Evolutionary conservation across 1,140 invertebrate genomes (phyloP).

Genomic region (Drosophila takahashii): DNA sequence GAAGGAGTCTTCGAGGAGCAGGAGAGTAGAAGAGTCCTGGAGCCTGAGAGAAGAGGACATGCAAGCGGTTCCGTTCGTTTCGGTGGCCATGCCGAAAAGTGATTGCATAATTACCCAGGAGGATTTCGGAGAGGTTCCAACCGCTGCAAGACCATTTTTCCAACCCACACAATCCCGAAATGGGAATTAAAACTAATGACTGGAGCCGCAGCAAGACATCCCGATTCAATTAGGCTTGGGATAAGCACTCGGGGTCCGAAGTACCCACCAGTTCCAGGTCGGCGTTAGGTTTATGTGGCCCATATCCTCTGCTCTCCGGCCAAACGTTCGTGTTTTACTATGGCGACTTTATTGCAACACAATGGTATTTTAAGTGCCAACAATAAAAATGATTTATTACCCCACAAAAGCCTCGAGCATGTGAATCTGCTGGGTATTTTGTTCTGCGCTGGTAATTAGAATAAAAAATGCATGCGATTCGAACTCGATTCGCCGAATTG

Average conservation of each 20-base stretch:
- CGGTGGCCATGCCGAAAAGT: constrained; percentile 38
- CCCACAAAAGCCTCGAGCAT: constrained; percentile 28
- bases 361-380: constrained; percentile 66
- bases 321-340: constrained; percentile 17
- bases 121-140: neutral
- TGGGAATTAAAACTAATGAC: constrained; percentile 51
- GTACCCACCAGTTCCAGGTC: constrained; percentile 6
- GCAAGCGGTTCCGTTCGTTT: constrained; percentile 31
- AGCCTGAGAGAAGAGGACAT: constrained; percentile 13
- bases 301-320: constrained; percentile 19
- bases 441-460: constrained; percentile 42
- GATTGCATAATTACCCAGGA: constrained; percentile 63
- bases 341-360: constrained; percentile 57
- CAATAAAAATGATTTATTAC: constrained; percentile 77
- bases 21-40: neutral
- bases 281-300: constrained; percentile 7
- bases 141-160: constrained; percentile 9
- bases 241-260: neutral
- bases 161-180: constrained; percentile 20
- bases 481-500: neutral
- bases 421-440: constrained; percentile 20
- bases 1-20: constrained; percentile 11
- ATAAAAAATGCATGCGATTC: constrained; percentile 31
- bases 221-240: constrained; percentile 33
- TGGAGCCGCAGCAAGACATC: constrained; percentile 4